These are phyloP conservation scores for Clitarchus hookeri DNA, from an alignment of 2,888 invertebrate genomes.

Conservation along the genomic window DNA sequence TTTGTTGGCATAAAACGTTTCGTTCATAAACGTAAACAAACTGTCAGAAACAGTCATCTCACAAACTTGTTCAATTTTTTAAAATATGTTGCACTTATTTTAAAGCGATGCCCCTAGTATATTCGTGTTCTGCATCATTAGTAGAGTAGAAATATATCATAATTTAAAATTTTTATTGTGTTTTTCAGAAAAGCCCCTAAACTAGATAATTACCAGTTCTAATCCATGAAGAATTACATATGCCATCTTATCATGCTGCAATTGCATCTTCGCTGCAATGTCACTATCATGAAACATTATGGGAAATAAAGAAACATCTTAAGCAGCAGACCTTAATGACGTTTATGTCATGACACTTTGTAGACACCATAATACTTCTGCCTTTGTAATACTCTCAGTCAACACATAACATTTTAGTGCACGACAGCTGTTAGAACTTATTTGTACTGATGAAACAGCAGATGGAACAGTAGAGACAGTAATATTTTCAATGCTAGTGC, in stretches of 20 bases:
- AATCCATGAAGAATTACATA: conserved; percentile 1
- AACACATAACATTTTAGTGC: not conserved
- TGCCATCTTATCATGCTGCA: not conserved
- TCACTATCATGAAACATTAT: not conserved
- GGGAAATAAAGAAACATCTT: conserved; percentile 14
- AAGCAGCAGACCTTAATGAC: not conserved
- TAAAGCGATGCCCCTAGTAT: too few relatives aligned
- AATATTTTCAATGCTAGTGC: not conserved
- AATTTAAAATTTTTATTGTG: too few relatives aligned
- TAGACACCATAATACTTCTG: not conserved
- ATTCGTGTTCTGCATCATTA: too few relatives aligned
- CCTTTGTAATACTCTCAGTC: not conserved
- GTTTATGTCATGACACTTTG: not conserved
- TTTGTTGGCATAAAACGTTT: too few relatives aligned
- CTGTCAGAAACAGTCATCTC: too few relatives aligned
- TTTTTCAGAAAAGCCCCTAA: too few relatives aligned
- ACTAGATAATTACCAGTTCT: too few relatives aligned
- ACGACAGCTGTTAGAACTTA: not conserved
- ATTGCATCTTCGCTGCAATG: not conserved
- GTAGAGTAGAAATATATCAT: too few relatives aligned
- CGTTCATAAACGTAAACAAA: too few relatives aligned
- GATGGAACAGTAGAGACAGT: not conserved
- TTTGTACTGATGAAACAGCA: not conserved
- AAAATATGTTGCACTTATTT: too few relatives aligned
- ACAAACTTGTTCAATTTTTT: too few relatives aligned